Evolutionary conservation across 2,888 invertebrate species (phyloP).

Genomic region (Hipparchia semele): DNA sequence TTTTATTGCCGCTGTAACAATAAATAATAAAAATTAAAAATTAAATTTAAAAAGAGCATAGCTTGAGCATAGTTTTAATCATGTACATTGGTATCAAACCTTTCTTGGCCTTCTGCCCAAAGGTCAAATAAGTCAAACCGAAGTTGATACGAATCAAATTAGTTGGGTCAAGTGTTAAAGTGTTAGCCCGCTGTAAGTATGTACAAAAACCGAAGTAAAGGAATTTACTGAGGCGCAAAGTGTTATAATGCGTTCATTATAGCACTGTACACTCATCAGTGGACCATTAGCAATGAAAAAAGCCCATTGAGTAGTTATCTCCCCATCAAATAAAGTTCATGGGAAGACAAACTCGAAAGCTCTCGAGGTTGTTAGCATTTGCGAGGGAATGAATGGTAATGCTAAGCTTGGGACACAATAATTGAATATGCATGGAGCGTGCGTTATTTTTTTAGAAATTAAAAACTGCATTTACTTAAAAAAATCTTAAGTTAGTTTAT

Average conservation of each 20-base stretch:
- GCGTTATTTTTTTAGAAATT: no score
- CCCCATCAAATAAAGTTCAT: conserved; percentile 20
- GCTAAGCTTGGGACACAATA: background rate
- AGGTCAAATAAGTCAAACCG: background rate
- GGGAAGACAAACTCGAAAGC: conserved; percentile 21
- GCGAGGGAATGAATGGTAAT: conserved; percentile 20
- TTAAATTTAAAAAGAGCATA: no score
- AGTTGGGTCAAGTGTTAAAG: background rate
- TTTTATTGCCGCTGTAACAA: no score
- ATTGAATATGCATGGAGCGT: no score
- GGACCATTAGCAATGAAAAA: conserved; percentile 13
- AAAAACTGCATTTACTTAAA: no score
- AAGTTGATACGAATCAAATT: background rate
- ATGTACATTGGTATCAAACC: no score
- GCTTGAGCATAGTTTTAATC: no score
- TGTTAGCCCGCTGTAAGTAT: no score
- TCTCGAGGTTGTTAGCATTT: conserved; percentile 30
- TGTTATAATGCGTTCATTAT: conserved; percentile 11
- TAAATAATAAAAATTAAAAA: no score
- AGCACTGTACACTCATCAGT: background rate
- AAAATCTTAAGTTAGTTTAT: no score
- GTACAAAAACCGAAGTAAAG: no score
- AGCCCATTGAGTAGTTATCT: conserved; percentile 18
- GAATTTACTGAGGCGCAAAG: background rate
- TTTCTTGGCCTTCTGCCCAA: conserved; percentile 2